A percentile compares a stretch with the other conserved stretches of the same genome.
Conservation (phyloP, 2,113 vertebrate species). For the Sarotherodon lohbergeri region DNA sequence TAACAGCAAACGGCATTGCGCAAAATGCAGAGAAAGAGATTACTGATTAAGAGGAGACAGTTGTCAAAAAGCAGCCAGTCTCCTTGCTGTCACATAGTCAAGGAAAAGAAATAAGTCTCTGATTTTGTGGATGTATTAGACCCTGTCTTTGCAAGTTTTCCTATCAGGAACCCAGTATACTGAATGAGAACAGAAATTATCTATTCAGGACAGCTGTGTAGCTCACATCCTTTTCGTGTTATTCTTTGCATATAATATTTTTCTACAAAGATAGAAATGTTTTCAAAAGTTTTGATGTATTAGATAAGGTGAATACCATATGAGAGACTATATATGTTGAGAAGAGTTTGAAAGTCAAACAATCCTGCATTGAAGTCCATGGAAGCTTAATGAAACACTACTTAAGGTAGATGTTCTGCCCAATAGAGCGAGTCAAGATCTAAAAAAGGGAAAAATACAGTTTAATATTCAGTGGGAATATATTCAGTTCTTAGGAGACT, state of each 20-base stretch:
- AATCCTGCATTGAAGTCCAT: background rate
- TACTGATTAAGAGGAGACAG: background rate
- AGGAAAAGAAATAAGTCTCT: fast-evolving
- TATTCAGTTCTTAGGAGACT: too few relatives aligned
- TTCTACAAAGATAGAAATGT: background rate
- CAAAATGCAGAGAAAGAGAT: background rate
- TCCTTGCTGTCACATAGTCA: background rate
- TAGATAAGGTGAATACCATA: background rate
- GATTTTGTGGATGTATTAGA: background rate
- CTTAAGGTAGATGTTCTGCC: background rate
- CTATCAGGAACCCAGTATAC: background rate
- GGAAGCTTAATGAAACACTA: background rate
- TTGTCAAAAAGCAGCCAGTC: background rate
- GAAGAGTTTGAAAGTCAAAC: background rate
- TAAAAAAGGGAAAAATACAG: background rate
- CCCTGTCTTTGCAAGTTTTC: background rate
- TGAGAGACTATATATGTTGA: background rate
- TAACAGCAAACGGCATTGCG: background rate
- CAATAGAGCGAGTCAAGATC: background rate
- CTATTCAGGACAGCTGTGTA: background rate
- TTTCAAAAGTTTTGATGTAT: background rate
- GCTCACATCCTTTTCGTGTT: background rate
- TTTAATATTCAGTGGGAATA: background rate
- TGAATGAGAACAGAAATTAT: background rate
- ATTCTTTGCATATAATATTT: background rate